Evolutionary conservation across 1,140 invertebrate genomes (phyloP).

Genomic region (Holcopasites calliopsidis): DNA sequence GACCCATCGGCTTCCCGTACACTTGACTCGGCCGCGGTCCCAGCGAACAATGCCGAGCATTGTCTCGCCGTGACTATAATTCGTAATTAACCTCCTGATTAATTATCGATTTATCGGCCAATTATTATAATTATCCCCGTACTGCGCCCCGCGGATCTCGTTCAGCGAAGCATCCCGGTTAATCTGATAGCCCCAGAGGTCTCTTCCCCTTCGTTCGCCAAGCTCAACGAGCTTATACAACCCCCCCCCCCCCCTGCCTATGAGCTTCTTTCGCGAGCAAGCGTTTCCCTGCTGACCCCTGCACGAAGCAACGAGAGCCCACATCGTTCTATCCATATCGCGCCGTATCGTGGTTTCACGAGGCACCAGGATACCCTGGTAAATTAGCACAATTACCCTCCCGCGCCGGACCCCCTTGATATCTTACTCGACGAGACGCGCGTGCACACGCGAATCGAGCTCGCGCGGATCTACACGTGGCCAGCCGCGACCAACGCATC

Average conservation of each 20-base stretch:
- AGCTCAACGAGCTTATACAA: slow-evolving; percentile 16
- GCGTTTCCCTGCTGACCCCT: slow-evolving; percentile 16
- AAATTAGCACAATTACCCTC: slow-evolving; percentile 30
- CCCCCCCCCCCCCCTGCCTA: neutral
- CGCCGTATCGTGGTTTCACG: slow-evolving; percentile 26
- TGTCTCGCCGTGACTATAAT: slow-evolving; percentile 72
- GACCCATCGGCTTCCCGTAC: slow-evolving; percentile 75
- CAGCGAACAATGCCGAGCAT: slow-evolving; percentile 64
- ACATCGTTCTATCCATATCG: slow-evolving; percentile 1
- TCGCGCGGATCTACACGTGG: neutral
- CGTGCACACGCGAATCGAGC: neutral
- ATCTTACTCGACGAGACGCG: slow-evolving; percentile 1
- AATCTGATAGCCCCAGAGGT: slow-evolving; percentile 66
- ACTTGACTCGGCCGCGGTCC: slow-evolving; percentile 58
- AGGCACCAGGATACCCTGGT: slow-evolving; percentile 26
- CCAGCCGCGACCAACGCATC: slow-evolving; percentile 13
- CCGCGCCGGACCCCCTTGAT: slow-evolving; percentile 15
- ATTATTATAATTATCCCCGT: slow-evolving; percentile 72
- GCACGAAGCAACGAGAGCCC: slow-evolving; percentile 2
- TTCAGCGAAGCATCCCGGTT: slow-evolving; percentile 50
- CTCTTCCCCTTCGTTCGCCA: slow-evolving; percentile 33
- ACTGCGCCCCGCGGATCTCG: slow-evolving; percentile 50
- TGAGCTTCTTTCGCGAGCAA: slow-evolving; percentile 26
- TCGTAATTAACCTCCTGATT: slow-evolving; percentile 77
- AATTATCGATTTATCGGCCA: slow-evolving; percentile 77